These are phyloP conservation scores for Spheniscus humboldti DNA, from an alignment of 2,797 vertebrate genomes.

Conservation along the genomic window DNA sequence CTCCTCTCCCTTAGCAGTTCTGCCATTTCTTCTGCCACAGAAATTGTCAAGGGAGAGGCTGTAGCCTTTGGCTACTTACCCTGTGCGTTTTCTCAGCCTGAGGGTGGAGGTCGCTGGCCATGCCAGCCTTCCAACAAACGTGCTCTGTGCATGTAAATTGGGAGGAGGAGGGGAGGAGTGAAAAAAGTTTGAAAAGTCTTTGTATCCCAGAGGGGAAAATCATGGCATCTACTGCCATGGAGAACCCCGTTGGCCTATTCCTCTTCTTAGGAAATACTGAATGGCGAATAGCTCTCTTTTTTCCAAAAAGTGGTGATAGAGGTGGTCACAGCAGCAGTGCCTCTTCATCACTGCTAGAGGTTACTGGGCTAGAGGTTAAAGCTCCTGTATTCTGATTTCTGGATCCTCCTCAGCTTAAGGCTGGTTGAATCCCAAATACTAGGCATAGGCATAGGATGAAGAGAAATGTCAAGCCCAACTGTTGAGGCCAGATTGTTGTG, in stretches of 20 bases:
- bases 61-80: background rate
- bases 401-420: background rate
- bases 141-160: background rate
- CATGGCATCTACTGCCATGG: background rate
- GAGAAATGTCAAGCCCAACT: background rate
- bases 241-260: background rate
- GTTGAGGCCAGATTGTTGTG: background rate
- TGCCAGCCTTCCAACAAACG: background rate
- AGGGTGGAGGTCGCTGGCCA: background rate
- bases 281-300: background rate
- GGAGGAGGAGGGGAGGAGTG: background rate
- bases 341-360: background rate
- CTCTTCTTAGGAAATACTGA: background rate
- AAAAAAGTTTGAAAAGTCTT: background rate
- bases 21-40: background rate
- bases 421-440: background rate
- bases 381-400: background rate
- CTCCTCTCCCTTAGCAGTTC: background rate
- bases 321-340: background rate
- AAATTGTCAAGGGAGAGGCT: background rate
- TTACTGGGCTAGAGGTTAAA: background rate
- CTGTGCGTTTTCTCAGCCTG: background rate
- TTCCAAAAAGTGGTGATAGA: background rate
- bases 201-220: background rate
- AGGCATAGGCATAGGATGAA: background rate